phyloP scores from a whole-genome alignment of 2,797 vertebrate genomes.

The Tamandua tetradactyla region DNA sequence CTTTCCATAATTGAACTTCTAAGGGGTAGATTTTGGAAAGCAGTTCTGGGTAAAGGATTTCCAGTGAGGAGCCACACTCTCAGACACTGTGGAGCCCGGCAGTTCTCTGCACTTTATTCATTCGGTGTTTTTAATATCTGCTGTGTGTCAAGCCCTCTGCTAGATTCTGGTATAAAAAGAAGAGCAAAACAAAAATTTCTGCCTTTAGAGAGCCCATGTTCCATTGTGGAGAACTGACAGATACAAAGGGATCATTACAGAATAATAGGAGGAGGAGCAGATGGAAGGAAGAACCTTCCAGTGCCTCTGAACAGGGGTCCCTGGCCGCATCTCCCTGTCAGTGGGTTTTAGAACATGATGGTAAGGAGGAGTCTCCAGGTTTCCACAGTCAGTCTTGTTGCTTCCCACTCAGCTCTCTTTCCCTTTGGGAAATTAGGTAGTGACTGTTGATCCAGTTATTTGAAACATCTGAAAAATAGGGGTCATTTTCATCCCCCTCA shows the following conservation, averaged over 20 bases:
- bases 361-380: not conserved
- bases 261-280: not conserved
- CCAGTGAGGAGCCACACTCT: not conserved
- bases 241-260: not conserved
- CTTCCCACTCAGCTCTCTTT: not conserved
- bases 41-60: not conserved
- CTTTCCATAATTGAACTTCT: not conserved
- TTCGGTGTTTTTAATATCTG: not conserved
- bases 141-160: not conserved
- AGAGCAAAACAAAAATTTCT: not conserved
- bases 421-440: not conserved
- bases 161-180: not conserved
- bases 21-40: not conserved
- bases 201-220: not conserved
- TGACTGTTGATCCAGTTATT: not conserved
- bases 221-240: not conserved
- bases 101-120: not conserved
- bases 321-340: not conserved
- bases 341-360: not conserved
- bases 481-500: not conserved
- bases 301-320: not conserved
- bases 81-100: not conserved
- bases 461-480: not conserved
- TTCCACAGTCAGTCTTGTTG: not conserved
- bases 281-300: no score